A percentile compares a stretch with the other conserved stretches of the same genome.
phyloP scores from a whole-genome alignment of 2,797 vertebrate species.

The Schizopygopsis pylzovi region DNA sequence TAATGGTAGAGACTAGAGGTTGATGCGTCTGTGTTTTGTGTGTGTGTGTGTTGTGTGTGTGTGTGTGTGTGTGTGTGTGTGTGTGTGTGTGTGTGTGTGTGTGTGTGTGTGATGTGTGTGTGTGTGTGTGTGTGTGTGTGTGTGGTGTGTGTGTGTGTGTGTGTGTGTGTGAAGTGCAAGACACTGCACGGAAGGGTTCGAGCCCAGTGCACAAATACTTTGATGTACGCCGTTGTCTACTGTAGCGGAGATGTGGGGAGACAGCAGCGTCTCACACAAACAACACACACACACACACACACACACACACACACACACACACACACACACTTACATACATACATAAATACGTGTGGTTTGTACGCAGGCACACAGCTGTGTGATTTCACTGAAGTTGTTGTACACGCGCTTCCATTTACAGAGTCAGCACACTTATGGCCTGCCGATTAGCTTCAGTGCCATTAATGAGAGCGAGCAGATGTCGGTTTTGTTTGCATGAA shows the following conservation, averaged over 20 bases:
- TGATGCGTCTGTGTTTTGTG: conserved; percentile 58
- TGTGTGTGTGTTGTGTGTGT: no score
- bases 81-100: no score
- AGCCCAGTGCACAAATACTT: conserved; percentile 65
- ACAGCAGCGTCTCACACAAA: background rate
- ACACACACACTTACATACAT: conserved; percentile 28
- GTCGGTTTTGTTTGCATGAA: conserved; percentile 73
- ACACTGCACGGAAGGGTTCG: conserved; percentile 68
- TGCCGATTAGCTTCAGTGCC: conserved; percentile 79
- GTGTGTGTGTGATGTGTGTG: no score
- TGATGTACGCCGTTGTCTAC: conserved; percentile 63
- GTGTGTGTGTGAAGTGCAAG: no score
- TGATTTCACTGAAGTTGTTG: conserved; percentile 73
- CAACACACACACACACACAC: background rate
- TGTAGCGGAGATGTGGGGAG: background rate
- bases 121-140: no score
- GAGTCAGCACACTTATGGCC: conserved; percentile 74
- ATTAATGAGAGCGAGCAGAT: conserved; percentile 81
- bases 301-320: conserved; percentile 33
- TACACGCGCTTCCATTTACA: conserved; percentile 75
- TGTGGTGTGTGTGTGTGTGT: no score
- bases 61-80: no score
- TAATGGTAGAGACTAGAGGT: conserved; percentile 55
- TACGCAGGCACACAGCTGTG: conserved; percentile 69
- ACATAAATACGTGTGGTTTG: conserved; percentile 13